Evolutionary conservation across 2,888 invertebrate species (phyloP).

Genomic region (Drosophila fulvimacula): DNA sequence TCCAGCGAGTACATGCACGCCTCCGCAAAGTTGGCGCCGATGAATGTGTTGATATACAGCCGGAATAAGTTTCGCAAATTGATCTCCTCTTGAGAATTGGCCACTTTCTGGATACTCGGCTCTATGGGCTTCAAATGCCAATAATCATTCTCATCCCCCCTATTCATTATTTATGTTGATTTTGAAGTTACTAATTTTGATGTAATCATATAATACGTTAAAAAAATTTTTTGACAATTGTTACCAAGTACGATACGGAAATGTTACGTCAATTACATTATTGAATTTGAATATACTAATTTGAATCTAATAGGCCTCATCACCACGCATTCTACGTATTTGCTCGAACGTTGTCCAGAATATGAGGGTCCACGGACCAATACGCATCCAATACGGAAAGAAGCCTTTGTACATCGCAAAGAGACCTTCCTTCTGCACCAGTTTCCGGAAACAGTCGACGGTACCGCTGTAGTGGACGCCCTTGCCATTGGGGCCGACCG

Average conservation of each 20-base stretch:
- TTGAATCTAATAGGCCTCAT: constrained; percentile 24
- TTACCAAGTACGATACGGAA: not conserved
- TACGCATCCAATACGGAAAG: constrained; percentile 51
- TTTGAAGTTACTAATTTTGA: not conserved
- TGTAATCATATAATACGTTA: not conserved
- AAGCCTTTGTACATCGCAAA: constrained; percentile 52
- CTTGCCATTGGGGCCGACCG: constrained; percentile 80
- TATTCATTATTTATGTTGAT: constrained; percentile 30
- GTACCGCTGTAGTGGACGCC: constrained; percentile 46
- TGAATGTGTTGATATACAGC: constrained; percentile 55
- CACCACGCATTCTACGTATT: constrained; percentile 36
- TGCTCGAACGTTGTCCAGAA: constrained; percentile 56
- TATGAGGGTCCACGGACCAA: constrained; percentile 53
- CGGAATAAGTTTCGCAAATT: constrained; percentile 16
- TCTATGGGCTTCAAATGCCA: constrained; percentile 33
- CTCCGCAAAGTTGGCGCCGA: constrained; percentile 59
- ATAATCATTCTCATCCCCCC: constrained; percentile 29
- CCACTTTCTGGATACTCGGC: not conserved
- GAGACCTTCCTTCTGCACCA: constrained; percentile 36
- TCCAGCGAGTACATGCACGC: constrained; percentile 46
- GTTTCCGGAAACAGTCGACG: constrained; percentile 39
- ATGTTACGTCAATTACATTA: too few relatives aligned
- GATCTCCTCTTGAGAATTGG: constrained; percentile 26
- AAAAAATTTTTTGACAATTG: constrained; percentile 1
- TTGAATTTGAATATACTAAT: too few relatives aligned